A percentile compares a stretch with the other conserved stretches of the same genome.
These are phyloP conservation scores for Hesperophylax magnus DNA, from an alignment of 1,140 invertebrate species.

Conservation along the genomic window DNA sequence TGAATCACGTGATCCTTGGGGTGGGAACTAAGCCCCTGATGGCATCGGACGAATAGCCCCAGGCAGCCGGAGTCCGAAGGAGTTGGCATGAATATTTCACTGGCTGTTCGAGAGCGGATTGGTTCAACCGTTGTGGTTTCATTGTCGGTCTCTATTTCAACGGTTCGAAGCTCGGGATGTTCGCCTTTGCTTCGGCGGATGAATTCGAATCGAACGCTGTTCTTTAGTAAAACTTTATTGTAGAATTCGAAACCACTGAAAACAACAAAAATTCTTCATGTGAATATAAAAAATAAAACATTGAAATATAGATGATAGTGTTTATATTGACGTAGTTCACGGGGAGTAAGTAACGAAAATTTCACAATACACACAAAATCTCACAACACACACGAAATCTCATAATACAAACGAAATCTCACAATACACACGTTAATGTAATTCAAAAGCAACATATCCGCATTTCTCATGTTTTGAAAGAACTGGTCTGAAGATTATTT, in stretches of 20 bases:
- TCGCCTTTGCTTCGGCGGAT: background rate
- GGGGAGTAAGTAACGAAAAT: too few species aligned
- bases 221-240: constrained; percentile 22
- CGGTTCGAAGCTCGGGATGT: background rate
- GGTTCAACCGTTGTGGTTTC: background rate
- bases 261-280: constrained; percentile 4
- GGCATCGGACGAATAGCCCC: constrained; percentile 62
- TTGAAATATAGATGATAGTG: too few species aligned
- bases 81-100: constrained; percentile 31
- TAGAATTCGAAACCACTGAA: constrained; percentile 57
- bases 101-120: background rate
- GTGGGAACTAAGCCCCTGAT: constrained; percentile 35
- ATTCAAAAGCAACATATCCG: too few species aligned
- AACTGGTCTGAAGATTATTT: too few species aligned
- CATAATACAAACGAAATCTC: too few species aligned
- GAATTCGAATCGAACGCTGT: background rate
- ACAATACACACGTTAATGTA: too few species aligned
- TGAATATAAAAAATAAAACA: background rate
- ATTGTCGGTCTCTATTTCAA: background rate
- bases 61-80: constrained; percentile 53
- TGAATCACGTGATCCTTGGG: constrained; percentile 22
- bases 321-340: too few species aligned
- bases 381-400: too few species aligned
- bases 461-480: too few species aligned
- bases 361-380: too few species aligned